These are phyloP conservation scores for Gymnoscelis rufifasciata DNA, from an alignment of 2,888 invertebrate genomes.

Conservation along the genomic window DNA sequence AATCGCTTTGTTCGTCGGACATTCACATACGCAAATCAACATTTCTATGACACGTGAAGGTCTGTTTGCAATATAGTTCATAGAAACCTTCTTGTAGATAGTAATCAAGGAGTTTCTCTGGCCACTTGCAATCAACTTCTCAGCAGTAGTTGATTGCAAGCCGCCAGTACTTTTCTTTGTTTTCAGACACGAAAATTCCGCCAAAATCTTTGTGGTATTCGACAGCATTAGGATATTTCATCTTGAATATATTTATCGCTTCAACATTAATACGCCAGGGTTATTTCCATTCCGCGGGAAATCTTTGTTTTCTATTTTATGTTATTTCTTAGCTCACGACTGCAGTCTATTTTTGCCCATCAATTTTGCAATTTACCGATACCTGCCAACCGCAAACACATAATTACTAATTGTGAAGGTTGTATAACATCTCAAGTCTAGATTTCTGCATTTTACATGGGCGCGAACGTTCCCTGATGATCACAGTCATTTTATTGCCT, in stretches of 20 bases:
- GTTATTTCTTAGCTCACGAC: conserved; percentile 1
- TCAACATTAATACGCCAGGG: no score
- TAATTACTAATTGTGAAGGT: conserved; percentile 58
- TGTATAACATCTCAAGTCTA: conserved; percentile 52
- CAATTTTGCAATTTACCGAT: conserved; percentile 45
- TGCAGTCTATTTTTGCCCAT: conserved; percentile 33
- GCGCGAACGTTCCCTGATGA: conserved; percentile 42
- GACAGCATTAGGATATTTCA: no score
- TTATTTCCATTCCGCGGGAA: no score
- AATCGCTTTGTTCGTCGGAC: conserved; percentile 49
- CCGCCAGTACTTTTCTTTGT: no score
- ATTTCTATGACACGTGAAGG: conserved; percentile 23
- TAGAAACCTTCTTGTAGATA: no score
- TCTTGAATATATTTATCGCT: no score
- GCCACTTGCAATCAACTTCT: no score
- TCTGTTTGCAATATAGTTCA: conserved; percentile 6
- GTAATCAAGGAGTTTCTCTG: no score
- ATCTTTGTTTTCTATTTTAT: background rate
- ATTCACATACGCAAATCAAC: conserved; percentile 33
- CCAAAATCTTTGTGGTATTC: no score
- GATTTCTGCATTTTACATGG: conserved; percentile 46
- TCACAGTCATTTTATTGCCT: conserved; percentile 44
- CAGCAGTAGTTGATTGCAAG: no score
- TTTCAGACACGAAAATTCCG: no score
- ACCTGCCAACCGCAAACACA: conserved; percentile 43